A percentile compares a stretch with the other conserved stretches of the same genome.
These are phyloP conservation scores for cattle (Bos taurus) DNA, from an alignment of 2,113 vertebrate species.

Conservation along the genomic window ARS-UCD2.0 NC_037351.1:60225501-60226000, in stretches of 20 bases:
- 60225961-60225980: not conserved
- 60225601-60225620: not conserved
- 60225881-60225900: not conserved
- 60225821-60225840: not conserved
- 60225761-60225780: not conserved
- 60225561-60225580: not conserved
- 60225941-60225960: not conserved
- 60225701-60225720: not conserved
- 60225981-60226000: not conserved
- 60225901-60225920: not conserved
- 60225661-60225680: not conserved
- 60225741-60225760: not conserved
- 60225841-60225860: not conserved
- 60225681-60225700: not conserved
- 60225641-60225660: not conserved
- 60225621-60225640: not conserved
- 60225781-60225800: not conserved
- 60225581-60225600: not conserved
- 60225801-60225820: not conserved
- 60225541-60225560: constrained; percentile 29
- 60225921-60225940: not conserved
- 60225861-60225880: not conserved
- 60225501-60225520: constrained; percentile 58
- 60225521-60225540: constrained; percentile 29
- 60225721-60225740: not conserved